Conservation (phyloP, 92 coral and sea anemone species). For the Scolanthus callimorphus region DNA sequence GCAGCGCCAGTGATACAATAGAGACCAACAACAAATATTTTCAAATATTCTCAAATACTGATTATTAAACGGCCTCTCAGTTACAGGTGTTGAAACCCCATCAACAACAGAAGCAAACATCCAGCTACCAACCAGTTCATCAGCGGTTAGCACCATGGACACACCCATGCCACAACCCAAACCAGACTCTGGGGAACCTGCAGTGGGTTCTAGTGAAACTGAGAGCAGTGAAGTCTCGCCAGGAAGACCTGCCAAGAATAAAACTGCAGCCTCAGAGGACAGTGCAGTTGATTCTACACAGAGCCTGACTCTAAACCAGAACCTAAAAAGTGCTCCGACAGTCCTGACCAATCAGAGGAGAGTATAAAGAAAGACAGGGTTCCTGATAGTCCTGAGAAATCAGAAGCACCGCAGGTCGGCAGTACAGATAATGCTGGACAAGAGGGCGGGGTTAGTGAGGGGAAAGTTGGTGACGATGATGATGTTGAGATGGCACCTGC, state of each 20-base stretch:
- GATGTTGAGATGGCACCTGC: constrained; percentile 55
- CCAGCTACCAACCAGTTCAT: constrained; percentile 82
- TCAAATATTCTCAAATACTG: no score
- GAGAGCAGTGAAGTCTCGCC: constrained; percentile 20
- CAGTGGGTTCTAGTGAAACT: constrained; percentile 81
- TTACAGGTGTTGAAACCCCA: constrained; percentile 46
- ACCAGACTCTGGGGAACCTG: constrained; percentile 68
- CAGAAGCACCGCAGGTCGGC: constrained; percentile 51
- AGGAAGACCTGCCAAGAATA: constrained; percentile 9
- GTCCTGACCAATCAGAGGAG: constrained; percentile 42
- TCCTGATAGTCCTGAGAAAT: constrained; percentile 15
- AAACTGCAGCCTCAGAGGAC: constrained; percentile 18
- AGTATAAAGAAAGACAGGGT: constrained; percentile 25
- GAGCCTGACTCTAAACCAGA: constrained; percentile 48
- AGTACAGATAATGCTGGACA: constrained; percentile 66
- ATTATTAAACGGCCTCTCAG: no score
- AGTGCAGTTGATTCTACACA: constrained; percentile 82
- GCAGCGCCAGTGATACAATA: no score
- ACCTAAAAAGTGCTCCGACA: constrained; percentile 19
- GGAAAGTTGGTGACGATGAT: constrained; percentile 9
- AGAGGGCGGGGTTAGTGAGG: constrained; percentile 13
- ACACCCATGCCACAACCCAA: constrained; percentile 29
- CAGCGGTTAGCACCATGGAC: constrained; percentile 42
- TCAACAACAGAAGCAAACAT: constrained; percentile 50
- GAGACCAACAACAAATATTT: no score